These are phyloP conservation scores for Holocentrus rufus DNA, from an alignment of 2,797 vertebrate genomes.

Conservation along the genomic window DNA sequence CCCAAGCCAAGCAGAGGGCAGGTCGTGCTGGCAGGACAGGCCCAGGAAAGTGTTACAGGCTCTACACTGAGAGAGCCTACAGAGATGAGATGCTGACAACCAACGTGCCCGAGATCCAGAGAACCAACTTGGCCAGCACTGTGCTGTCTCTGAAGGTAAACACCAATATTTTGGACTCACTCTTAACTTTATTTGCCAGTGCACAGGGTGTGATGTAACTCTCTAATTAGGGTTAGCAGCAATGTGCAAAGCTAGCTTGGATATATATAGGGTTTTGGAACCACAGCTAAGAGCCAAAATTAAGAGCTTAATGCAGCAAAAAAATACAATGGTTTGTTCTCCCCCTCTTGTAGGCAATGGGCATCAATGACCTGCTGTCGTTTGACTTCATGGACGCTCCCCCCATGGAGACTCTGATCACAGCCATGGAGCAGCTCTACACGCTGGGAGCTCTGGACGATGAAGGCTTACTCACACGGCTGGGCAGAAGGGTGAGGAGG, in stretches of 20 bases:
- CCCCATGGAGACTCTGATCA: slow-evolving; percentile 98
- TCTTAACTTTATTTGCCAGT: background rate
- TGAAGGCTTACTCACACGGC: slow-evolving; percentile 93
- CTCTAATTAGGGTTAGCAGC: background rate
- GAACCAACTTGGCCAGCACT: slow-evolving; percentile 96
- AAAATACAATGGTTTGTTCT: background rate
- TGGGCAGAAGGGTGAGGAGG: slow-evolving; percentile 90
- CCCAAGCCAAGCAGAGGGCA: slow-evolving; percentile 97
- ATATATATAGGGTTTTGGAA: background rate
- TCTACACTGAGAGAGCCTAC: slow-evolving; percentile 97
- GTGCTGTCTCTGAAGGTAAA: slow-evolving; percentile 96
- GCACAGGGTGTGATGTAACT: background rate
- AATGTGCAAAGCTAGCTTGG: background rate
- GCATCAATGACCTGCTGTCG: slow-evolving; percentile 97
- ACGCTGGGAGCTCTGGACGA: slow-evolving; percentile 96
- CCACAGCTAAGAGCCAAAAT: background rate
- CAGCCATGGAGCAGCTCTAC: slow-evolving; percentile 99
- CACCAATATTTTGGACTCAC: background rate
- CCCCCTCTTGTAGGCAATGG: slow-evolving; percentile 89
- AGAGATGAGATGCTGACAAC: slow-evolving; percentile 98
- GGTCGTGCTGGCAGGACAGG: slow-evolving; percentile 96
- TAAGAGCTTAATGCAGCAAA: background rate
- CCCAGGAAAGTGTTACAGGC: slow-evolving; percentile 93
- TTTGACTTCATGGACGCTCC: slow-evolving; percentile 99
- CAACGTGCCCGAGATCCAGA: slow-evolving; percentile 98